Base-by-base conservation (phyloP, 2,888 invertebrate species). In the Cheilosia soror region DNA sequence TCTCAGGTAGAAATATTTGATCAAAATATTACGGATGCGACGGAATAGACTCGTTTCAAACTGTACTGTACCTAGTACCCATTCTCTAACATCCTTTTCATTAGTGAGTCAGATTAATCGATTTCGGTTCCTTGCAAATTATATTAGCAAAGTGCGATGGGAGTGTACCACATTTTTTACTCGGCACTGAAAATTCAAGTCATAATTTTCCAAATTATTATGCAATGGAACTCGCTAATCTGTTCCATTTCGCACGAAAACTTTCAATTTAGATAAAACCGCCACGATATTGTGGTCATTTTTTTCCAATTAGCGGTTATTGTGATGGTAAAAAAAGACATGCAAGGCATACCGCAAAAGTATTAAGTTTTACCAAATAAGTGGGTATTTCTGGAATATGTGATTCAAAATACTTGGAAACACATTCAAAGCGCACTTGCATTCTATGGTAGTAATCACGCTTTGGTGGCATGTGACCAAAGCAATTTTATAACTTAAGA, bases 21-120 rank as follows among this genome's bases (percentile, higher is more conserved):
- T 20, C 20, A 20, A 25, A 9, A 11, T 49, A 5, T 25, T 13
- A 9, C 25, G 11, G 5, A 33, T 42, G 42, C 42, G 5, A 13
- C 42, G 6, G 5, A 42, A n/a, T 2, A n/a, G n/a, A 13, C 42
- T n/a, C 5, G n/a, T 13, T 47, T 47, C 47, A 47, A 20, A 7
- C 7, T 47, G 15, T n/a, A 27, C 7, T 9, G 15, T n/a, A 27
- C 11, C 11, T 6, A 25, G 15, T n/a, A 27, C 11, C 11, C 6
- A 25, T 5, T 13, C 27, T 1, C 7, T n/a, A 31, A 6, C n/a
- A 13, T 20, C 49, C 11, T 25, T 13, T 49, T 9, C 15, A 15
- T 51, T n/a, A 42, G 62, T 84, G 79, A 84, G 57, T 84, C 83
- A 84, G 72, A 57, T 57, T 49, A 37, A 78, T 78, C 71, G 78